Conservation (phyloP, 2,888 invertebrate genomes). For the Allacma fusca region DNA sequence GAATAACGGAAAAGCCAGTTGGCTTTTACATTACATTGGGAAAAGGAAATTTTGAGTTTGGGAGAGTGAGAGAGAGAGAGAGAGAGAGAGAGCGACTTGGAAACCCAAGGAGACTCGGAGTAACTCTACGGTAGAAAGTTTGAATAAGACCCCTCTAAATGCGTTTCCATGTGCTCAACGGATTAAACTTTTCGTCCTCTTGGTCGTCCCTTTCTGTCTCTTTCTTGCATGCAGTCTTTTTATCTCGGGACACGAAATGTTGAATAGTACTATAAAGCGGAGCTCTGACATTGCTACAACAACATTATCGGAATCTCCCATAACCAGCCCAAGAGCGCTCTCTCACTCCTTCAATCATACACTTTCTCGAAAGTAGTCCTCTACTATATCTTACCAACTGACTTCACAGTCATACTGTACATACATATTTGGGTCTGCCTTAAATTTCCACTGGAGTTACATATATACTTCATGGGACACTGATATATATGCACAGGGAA, state of each 20-base stretch:
- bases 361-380: neutral
- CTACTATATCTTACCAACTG: too few relatives aligned
- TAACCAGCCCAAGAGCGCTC: neutral
- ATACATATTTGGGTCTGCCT: too few relatives aligned
- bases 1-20: too few relatives aligned
- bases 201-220: slow-evolving; percentile 18
- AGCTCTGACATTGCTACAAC: slow-evolving; percentile 41
- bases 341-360: neutral
- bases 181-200: slow-evolving; percentile 50
- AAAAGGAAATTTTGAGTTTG: neutral
- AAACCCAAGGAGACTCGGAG: slow-evolving; percentile 30
- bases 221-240: slow-evolving; percentile 25
- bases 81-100: neutral
- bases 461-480: neutral
- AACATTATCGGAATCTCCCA: slow-evolving; percentile 51
- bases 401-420: too few relatives aligned
- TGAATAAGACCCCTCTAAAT: slow-evolving; percentile 47
- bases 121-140: slow-evolving; percentile 24
- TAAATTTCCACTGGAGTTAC: too few relatives aligned
- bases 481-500: neutral
- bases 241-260: slow-evolving; percentile 33
- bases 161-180: slow-evolving; percentile 54
- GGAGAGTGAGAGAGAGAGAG: neutral
- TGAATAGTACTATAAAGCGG: slow-evolving; percentile 27
- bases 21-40: neutral